These are phyloP conservation scores for Adineta ricciae DNA, from an alignment of 2,888 invertebrate genomes.

Conservation along the genomic window DNA sequence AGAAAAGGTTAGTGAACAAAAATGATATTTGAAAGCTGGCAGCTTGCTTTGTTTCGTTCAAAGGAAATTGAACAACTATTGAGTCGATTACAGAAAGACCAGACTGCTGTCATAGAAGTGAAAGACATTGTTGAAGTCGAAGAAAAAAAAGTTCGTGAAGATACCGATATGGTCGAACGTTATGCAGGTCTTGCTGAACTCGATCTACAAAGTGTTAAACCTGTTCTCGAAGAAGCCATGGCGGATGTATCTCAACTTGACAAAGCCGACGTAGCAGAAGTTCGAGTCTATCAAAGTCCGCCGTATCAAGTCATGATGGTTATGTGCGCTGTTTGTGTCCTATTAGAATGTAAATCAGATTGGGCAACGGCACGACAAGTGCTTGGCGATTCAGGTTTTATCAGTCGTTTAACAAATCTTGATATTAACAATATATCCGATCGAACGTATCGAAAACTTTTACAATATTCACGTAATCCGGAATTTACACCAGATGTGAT, in stretches of 20 bases:
- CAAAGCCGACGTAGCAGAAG: conserved; percentile 47
- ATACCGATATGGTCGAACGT: conserved; percentile 47
- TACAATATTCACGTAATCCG: conserved; percentile 44
- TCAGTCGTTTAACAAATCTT: conserved; percentile 44
- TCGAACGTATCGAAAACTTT: conserved; percentile 40
- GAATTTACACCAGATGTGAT: conserved; percentile 47
- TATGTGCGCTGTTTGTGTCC: conserved; percentile 46
- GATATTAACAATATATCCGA: conserved; percentile 47
- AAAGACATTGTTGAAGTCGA: conserved; percentile 46
- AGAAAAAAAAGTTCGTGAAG: conserved; percentile 46
- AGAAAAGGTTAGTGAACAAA: conserved; percentile 41
- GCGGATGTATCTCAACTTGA: conserved; percentile 46
- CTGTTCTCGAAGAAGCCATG: conserved; percentile 45
- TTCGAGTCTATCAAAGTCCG: conserved; percentile 46
- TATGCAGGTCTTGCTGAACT: conserved; percentile 49
- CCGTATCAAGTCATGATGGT: conserved; percentile 46
- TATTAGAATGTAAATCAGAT: conserved; percentile 47
- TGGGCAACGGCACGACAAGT: conserved; percentile 46
- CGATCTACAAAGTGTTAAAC: conserved; percentile 46
- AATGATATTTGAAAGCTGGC: too few species aligned
- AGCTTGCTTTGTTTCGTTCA: too few species aligned
- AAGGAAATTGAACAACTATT: conserved; percentile 48
- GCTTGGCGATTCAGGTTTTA: conserved; percentile 45
- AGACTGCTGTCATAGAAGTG: conserved; percentile 47
- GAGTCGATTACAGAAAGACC: conserved; percentile 45